These are phyloP conservation scores for Alcis repandata DNA, from an alignment of 2,888 invertebrate species.

Conservation along the genomic window DNA sequence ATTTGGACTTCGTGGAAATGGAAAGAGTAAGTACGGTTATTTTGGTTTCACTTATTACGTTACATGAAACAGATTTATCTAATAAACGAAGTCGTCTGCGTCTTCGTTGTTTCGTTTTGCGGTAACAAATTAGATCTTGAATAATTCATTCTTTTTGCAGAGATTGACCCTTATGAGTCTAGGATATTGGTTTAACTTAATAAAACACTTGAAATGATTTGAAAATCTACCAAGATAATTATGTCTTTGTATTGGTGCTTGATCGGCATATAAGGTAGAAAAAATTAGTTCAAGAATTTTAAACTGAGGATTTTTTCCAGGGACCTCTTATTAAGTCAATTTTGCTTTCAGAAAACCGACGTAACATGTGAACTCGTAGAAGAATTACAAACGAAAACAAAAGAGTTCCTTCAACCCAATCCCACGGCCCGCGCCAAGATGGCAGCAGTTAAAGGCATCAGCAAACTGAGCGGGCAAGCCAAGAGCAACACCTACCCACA, in stretches of 20 bases:
- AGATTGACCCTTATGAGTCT: neutral
- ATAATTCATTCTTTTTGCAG: neutral
- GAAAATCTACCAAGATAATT: no score
- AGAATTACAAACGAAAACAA: constrained; percentile 98
- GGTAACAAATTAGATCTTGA: constrained; percentile 14
- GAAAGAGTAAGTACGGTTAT: constrained; percentile 92
- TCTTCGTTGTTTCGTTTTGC: constrained; percentile 11
- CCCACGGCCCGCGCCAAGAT: constrained; percentile 98
- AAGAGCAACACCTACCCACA: constrained; percentile 99
- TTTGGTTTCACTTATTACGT: constrained; percentile 32
- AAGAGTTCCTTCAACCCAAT: constrained; percentile 99
- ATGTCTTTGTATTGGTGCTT: no score
- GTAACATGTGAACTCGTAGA: constrained; percentile 98
- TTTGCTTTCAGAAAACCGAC: constrained; percentile 95
- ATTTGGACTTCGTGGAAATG: constrained; percentile 99
- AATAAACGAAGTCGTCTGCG: constrained; percentile 16
- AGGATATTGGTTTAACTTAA: no score
- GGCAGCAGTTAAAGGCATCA: constrained; percentile 98
- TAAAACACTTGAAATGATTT: no score
- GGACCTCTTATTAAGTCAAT: neutral
- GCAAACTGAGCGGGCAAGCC: constrained; percentile 98
- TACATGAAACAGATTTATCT: constrained; percentile 30
- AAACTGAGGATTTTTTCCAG: no score
- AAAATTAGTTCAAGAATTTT: neutral
- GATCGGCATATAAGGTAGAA: no score